These are phyloP conservation scores for Nasonia oneida DNA, from an alignment of 2,888 invertebrate genomes.

Conservation along the genomic window DNA sequence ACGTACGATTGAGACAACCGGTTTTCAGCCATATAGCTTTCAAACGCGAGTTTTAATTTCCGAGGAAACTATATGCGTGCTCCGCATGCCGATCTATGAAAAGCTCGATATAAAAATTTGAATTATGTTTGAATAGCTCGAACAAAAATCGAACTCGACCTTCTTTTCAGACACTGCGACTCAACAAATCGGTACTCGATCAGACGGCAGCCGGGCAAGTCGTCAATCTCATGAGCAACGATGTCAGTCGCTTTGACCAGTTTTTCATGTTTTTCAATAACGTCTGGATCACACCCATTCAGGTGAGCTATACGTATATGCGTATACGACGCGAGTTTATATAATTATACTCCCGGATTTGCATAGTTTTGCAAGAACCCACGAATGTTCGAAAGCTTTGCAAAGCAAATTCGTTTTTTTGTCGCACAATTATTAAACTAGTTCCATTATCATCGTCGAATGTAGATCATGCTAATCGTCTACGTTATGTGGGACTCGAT, in stretches of 20 bases:
- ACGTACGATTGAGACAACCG: neutral
- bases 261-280: conserved; percentile 91
- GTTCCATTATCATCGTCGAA: conserved; percentile 19
- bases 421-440: neutral
- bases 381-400: conserved; percentile 5
- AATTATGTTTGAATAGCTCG: no score
- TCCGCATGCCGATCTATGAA: neutral
- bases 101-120: neutral
- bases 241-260: conserved; percentile 94
- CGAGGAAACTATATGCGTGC: neutral
- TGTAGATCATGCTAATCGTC: conserved; percentile 67
- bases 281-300: conserved; percentile 92
- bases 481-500: conserved; percentile 70
- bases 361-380: neutral
- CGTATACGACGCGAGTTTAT: neutral
- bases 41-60: neutral
- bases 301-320: conserved; percentile 76
- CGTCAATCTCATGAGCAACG: conserved; percentile 95
- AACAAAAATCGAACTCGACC: neutral
- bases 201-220: conserved; percentile 93
- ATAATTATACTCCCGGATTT: neutral
- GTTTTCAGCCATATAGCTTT: neutral
- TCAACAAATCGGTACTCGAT: conserved; percentile 86
- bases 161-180: conserved; percentile 83
- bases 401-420: neutral